Percentiles rank a stretch among this genome's conserved stretches.
These are phyloP conservation scores for Berghia stephanieae DNA, from an alignment of 1,140 invertebrate species.

Conservation along the genomic window DNA sequence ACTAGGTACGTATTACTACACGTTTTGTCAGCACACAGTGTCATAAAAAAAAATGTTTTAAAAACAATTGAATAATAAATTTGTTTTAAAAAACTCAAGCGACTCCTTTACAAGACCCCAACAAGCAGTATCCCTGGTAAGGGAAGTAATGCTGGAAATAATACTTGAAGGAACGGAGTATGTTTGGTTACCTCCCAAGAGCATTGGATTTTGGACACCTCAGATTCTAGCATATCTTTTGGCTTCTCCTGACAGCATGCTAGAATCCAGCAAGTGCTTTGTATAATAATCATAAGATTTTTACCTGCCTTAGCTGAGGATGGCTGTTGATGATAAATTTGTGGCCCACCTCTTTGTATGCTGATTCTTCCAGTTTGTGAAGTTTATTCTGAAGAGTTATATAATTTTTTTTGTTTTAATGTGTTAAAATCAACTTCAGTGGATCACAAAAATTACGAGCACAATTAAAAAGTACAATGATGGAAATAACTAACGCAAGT, in stretches of 20 bases:
- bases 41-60: not conserved
- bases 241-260: no score
- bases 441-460: constrained; percentile 10
- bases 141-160: no score
- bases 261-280: no score
- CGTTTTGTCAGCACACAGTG: not conserved
- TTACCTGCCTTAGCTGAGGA: constrained; percentile 69
- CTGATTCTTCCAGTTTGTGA: constrained; percentile 65
- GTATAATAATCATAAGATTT: not conserved
- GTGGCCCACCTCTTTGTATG: constrained; percentile 67
- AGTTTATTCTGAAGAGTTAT: constrained; percentile 63
- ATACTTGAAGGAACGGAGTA: not conserved
- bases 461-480: no score
- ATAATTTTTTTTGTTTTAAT: not conserved
- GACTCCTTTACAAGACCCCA: not conserved
- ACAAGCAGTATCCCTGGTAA: no score
- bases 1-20: no score
- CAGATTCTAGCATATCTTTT: no score
- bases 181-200: not conserved
- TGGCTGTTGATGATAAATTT: constrained; percentile 70
- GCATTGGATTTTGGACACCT: not conserved
- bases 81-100: not conserved
- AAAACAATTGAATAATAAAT: no score
- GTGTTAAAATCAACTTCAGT: not conserved
- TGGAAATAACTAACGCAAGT: no score